Evolutionary conservation across 30 jellyfish, hydroid and myxozoan genomes (phyloP), one percentile per base, ranked within the genome.

Genomic region (Clytia hemisphaerica): DNA sequence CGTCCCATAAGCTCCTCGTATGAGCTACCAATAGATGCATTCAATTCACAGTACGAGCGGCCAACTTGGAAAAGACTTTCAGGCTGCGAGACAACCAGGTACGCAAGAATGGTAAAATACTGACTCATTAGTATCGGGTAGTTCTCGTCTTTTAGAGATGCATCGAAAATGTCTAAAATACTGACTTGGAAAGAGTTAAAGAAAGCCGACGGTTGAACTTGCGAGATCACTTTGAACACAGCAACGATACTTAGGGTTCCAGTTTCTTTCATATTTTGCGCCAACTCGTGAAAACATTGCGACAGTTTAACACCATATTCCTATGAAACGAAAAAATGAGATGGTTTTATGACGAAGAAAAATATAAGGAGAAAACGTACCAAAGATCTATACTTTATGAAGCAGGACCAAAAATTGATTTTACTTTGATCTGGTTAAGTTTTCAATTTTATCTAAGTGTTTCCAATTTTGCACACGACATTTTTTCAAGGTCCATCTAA

Each of bases 1-100:
- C 45, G 64, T 26, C 84, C 92, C 68, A 85, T 85, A 5, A 73
- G 31, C 9, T 60, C 72, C n/a, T 77, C 89, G 10, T 64, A 48
- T 76, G 87, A 45, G 42, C 71, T 35, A 9, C 40, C 16, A 18
- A 27, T 36, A 3, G n/a, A 6, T 6, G 26, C 6, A 18, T 64
- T 33, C n/a, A 29, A 4, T 7, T 4, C n/a, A 42, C 61, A 40
- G 61, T 31, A 58, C 1, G 47, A 15, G 0, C 34, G 27, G 7
- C 48, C 21, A 27, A 69, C 48, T 25, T 69, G 57, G 35, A 18
- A 7, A 32, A 45, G 30, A 5, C 19, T 2, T 7, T 33, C 37
- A 15, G 73, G 81, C 27, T 47, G 75, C n/a, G 45, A 45, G 32
- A 69, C 36, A 16, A 33, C 26, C 25, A 69, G 24, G 36, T 33